Evolutionary conservation across 2,113 vertebrate species (phyloP), one percentile per base, ranked within the genome.

Genomic region (Emydocephalus ijimae): DNA sequence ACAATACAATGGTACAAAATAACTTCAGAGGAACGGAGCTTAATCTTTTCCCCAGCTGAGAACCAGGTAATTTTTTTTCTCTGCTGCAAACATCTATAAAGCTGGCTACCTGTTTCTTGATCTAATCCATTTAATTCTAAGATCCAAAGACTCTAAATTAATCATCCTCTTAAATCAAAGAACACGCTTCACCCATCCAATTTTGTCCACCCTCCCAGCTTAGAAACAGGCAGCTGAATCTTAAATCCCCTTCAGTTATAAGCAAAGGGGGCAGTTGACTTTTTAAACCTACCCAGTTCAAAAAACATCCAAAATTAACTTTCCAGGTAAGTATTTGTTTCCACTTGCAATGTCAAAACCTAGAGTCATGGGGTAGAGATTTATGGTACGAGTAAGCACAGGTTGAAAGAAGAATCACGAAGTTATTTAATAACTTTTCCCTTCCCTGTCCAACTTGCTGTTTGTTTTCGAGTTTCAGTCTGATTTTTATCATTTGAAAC

Each of bases 61-160:
- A 29, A 23, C 14, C 39, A 29, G 23, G 94, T 54, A 24, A 93
- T 26, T 9, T 14, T 64, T 59, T 48, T 15, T 90, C 39, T 81
- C 89, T 93, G 91, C 91, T 90, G 57, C 61, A 93, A 54, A 54
- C 14, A 61, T 50, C 55, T 59, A 14, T 1, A 89, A 81, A 2
- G 8, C 6, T 0, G 91, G n/a, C n/a, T 55, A 29, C 0, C 39
- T 29, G 24, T 54, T 89, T 52, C 29, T 74, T 93, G 90, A 81
- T n/a, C 64, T 86, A 69, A 89, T 85, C 45, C 89, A 93, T 92
- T 90, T 91, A 90, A 50, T 10, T 12, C 61, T 54, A 24, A 43
- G 57, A 85, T 52, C 54, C 90, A 0, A 0, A 0, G 0, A 89
- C 26, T 81, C 43, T 0, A 52, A 90, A 90, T 56, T 69, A 50